A percentile compares a stretch with the other conserved stretches of the same genome.
These are phyloP conservation scores for Mixornis gularis DNA, from an alignment of 2,113 vertebrate genomes.

Conservation along the genomic window DNA sequence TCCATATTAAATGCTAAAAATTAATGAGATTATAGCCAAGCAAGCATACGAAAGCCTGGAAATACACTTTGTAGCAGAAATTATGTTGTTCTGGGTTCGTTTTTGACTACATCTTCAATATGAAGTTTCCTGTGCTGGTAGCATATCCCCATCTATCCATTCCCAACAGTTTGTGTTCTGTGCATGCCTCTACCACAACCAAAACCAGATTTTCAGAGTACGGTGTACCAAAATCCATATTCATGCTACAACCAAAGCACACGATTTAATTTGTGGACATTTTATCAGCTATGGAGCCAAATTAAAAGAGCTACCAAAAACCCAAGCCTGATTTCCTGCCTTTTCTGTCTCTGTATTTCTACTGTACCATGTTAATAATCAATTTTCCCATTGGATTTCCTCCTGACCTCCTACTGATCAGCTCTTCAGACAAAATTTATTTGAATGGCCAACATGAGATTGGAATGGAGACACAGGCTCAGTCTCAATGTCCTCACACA, in stretches of 20 bases:
- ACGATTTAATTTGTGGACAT: neutral
- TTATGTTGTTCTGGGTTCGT: neutral
- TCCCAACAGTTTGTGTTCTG: neutral
- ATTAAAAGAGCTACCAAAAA: neutral
- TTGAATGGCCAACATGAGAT: neutral
- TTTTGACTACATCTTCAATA: neutral
- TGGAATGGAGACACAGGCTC: neutral
- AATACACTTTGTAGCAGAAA: neutral
- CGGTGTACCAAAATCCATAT: neutral
- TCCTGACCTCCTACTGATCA: neutral
- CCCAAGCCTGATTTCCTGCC: neutral
- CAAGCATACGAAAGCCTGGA: neutral
- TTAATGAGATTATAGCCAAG: neutral
- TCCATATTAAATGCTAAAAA: neutral
- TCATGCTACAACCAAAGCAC: neutral
- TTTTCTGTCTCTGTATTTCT: neutral
- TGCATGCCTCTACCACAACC: neutral
- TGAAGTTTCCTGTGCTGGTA: neutral
- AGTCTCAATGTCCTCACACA: neutral
- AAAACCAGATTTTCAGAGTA: neutral
- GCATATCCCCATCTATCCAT: neutral
- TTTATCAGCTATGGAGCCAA: neutral
- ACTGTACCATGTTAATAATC: neutral
- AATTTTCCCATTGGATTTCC: slow-evolving; percentile 4
- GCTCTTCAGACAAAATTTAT: neutral